Conservation (phyloP, 1,140 invertebrate genomes). For the Yoshiicerus persimilis region DNA sequence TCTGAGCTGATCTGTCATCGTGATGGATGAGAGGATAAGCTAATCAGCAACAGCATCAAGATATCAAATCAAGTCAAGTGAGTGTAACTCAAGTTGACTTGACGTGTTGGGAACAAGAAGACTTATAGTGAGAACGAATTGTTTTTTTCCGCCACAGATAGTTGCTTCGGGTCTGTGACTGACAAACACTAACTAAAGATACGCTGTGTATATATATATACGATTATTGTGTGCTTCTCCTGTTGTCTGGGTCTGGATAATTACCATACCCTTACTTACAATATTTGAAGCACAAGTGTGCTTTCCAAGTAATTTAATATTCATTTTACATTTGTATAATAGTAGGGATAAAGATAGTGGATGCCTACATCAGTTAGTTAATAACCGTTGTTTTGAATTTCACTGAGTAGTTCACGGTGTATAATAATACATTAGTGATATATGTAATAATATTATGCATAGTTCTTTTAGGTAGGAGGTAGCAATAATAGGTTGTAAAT, state of each 20-base stretch:
- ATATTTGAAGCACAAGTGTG: neutral
- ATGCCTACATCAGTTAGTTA: no score
- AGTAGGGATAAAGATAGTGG: neutral
- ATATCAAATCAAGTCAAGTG: slow-evolving; percentile 7
- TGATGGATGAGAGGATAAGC: slow-evolving; percentile 27
- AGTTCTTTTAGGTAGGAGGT: neutral
- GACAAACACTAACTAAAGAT: neutral
- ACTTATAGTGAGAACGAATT: slow-evolving; percentile 14
- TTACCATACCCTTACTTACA: neutral
- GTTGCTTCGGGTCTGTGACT: neutral
- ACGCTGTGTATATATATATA: neutral
- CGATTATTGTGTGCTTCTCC: neutral
- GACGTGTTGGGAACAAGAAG: slow-evolving; percentile 10
- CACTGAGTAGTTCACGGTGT: neutral
- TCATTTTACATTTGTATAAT: neutral
- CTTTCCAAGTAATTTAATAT: neutral
- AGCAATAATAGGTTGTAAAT: neutral
- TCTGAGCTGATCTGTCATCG: neutral
- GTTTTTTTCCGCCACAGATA: neutral
- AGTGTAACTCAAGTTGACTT: neutral
- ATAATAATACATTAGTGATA: neutral
- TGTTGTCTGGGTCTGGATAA: neutral
- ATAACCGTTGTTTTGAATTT: neutral
- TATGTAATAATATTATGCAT: neutral
- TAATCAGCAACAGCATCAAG: slow-evolving; percentile 6